Evolutionary conservation across 2,888 invertebrate genomes (phyloP).

Genomic region (Nasonia oneida): DNA sequence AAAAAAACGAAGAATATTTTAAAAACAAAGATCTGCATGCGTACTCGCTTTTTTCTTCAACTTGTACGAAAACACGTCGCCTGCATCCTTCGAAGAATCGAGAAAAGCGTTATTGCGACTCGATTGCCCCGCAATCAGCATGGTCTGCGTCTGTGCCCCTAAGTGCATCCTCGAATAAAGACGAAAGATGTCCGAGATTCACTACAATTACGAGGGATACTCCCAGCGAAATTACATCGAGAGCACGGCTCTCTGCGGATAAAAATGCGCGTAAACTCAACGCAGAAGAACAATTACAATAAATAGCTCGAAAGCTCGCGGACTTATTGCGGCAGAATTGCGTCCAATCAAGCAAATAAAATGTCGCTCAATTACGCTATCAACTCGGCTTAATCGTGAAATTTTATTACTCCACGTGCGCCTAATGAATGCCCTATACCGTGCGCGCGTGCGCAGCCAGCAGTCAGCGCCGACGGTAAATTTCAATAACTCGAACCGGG

Average conservation of each 20-base stretch:
- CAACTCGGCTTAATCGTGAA: constrained; percentile 41
- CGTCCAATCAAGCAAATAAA: constrained; percentile 45
- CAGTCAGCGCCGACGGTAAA: background rate
- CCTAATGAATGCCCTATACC: constrained; percentile 16
- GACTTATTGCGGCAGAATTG: background rate
- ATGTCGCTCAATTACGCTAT: constrained; percentile 53
- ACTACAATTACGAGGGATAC: background rate
- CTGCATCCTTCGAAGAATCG: no score
- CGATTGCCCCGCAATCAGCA: background rate
- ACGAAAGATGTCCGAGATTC: background rate
- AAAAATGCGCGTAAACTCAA: background rate
- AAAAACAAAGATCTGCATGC: no score
- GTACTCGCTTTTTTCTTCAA: no score
- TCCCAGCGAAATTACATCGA: background rate
- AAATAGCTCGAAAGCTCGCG: constrained; percentile 14
- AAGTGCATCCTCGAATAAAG: background rate
- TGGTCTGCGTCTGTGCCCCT: background rate
- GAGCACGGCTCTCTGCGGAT: background rate
- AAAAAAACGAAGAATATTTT: background rate
- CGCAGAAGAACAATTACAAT: constrained; percentile 17
- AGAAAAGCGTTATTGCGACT: background rate
- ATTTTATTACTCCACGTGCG: constrained; percentile 18
- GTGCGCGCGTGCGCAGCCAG: background rate
- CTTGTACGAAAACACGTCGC: no score
- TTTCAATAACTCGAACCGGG: constrained; percentile 40